phyloP scores from a whole-genome alignment of 1,140 invertebrate genomes.

The Drosophila eugracilis region DNA sequence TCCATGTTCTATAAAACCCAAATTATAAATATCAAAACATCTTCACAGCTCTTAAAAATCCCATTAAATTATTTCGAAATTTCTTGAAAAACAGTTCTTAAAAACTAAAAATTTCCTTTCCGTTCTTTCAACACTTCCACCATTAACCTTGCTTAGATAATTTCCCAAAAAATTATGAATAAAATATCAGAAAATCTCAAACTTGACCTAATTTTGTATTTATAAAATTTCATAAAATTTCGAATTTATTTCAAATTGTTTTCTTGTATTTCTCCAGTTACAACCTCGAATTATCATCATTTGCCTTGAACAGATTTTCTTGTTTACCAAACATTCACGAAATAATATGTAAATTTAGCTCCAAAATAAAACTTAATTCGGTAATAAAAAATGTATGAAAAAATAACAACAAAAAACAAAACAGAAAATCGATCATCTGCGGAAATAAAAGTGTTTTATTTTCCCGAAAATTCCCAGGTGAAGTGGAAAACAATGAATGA shows the following conservation, averaged over 20 bases:
- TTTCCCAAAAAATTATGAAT: neutral
- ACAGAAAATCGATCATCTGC: slow-evolving; percentile 28
- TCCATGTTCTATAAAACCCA: too few relatives aligned
- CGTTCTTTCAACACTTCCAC: too few relatives aligned
- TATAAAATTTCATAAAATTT: slow-evolving; percentile 4
- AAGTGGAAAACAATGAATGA: slow-evolving; percentile 24
- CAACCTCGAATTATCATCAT: too few relatives aligned
- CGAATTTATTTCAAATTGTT: slow-evolving; percentile 10
- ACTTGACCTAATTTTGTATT: slow-evolving; percentile 10
- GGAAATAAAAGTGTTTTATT: slow-evolving; percentile 6
- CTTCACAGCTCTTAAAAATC: too few relatives aligned
- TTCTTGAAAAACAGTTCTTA: too few relatives aligned
- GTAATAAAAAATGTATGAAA: slow-evolving; percentile 16
- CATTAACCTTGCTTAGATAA: slow-evolving; percentile 5
- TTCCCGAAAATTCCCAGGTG: slow-evolving; percentile 10
- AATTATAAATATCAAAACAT: too few relatives aligned
- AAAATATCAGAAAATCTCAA: neutral
- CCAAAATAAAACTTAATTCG: slow-evolving; percentile 5
- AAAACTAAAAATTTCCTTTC: too few relatives aligned
- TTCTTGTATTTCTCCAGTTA: slow-evolving; percentile 1
- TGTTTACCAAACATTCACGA: neutral
- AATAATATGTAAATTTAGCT: neutral
- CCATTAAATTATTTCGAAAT: neutral
- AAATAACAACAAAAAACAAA: neutral
- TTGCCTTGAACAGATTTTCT: slow-evolving; percentile 6